Evolutionary conservation across 2,113 vertebrate species (phyloP).

Genomic region (Dasyornis broadbenti): DNA sequence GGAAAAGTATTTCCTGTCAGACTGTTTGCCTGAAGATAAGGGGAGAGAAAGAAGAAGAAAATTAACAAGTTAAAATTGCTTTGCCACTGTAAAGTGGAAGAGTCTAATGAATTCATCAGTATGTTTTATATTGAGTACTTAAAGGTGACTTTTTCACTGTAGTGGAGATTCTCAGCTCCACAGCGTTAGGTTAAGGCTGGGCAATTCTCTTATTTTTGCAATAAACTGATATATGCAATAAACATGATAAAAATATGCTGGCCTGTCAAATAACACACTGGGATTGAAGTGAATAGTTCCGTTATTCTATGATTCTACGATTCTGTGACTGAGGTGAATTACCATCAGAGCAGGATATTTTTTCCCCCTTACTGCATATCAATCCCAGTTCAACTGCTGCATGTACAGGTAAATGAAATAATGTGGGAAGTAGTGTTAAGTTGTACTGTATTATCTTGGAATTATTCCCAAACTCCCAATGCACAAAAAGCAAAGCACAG

Average conservation of each 20-base stretch:
- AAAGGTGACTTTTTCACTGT: neutral
- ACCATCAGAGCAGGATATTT: neutral
- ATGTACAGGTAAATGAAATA: neutral
- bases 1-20: constrained; percentile 17
- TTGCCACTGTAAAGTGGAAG: neutral
- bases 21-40: constrained; percentile 32
- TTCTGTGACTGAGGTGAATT: neutral
- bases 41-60: neutral
- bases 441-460: neutral
- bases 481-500: neutral
- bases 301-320: neutral
- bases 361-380: neutral
- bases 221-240: neutral
- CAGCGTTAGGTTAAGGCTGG: neutral
- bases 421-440: neutral
- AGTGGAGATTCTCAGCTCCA: neutral
- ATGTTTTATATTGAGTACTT: neutral
- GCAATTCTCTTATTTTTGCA: neutral
- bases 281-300: neutral
- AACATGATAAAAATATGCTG: neutral
- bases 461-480: neutral
- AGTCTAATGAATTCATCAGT: neutral
- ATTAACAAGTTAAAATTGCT: neutral
- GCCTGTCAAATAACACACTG: neutral
- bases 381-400: neutral